Conservation (phyloP, 2,113 vertebrate genomes). For the Phaetusa simplex region DNA sequence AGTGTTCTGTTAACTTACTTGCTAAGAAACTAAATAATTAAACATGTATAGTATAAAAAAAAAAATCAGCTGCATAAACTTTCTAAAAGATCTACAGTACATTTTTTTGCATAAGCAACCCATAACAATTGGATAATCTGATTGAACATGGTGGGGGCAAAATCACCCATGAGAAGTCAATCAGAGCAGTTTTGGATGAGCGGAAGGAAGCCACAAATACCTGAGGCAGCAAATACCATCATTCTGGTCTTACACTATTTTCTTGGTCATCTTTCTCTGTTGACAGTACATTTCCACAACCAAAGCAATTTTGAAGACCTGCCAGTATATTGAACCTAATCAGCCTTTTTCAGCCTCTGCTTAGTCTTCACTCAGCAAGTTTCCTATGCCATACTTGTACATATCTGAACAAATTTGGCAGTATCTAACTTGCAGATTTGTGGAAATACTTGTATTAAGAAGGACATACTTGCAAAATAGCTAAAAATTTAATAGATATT, state of each 20-base stretch:
- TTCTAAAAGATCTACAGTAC: neutral
- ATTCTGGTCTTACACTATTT: neutral
- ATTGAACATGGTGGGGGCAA: neutral
- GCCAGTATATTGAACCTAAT: neutral
- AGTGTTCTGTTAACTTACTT: neutral
- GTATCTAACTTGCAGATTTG: neutral
- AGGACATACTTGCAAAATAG: neutral
- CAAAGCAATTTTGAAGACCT: neutral
- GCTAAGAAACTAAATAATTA: neutral
- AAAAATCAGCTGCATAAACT: neutral
- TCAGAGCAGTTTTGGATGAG: neutral
- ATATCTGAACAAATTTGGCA: neutral
- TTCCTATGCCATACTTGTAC: neutral
- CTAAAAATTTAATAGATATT: neutral
- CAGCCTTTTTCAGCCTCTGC: neutral
- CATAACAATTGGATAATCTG: neutral
- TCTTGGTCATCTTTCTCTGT: neutral
- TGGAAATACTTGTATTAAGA: neutral
- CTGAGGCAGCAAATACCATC: neutral
- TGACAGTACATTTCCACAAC: neutral
- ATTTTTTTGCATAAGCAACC: neutral
- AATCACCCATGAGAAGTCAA: neutral
- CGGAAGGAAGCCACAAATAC: neutral
- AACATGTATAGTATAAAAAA: neutral
- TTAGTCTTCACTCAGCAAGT: neutral